Evolutionary conservation across 2,888 invertebrate genomes (phyloP).

Genomic region (Thecocarcelia acutangulata): DNA sequence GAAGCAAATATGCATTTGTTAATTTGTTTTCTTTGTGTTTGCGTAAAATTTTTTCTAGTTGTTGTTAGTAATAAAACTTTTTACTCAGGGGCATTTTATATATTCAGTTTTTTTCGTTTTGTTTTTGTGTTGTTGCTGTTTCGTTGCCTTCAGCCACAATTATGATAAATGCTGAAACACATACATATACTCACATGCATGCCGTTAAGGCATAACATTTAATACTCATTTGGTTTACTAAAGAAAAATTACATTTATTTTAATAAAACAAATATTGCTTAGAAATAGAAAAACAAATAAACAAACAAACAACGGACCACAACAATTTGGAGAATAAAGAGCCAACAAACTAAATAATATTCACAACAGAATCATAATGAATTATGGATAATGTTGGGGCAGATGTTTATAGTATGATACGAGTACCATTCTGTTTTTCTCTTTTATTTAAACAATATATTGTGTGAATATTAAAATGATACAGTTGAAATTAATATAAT

Average conservation of each 20-base stretch:
- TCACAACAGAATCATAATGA: too few species aligned
- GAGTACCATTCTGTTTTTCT: too few species aligned
- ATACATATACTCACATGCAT: slow-evolving; percentile 15
- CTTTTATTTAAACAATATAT: too few species aligned
- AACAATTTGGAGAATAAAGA: slow-evolving; percentile 9
- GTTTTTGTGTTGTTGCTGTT: slow-evolving; percentile 21
- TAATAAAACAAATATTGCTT: slow-evolving; percentile 15
- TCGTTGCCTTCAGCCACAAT: slow-evolving; percentile 42
- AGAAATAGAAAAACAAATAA: not conserved
- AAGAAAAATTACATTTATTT: slow-evolving; percentile 13
- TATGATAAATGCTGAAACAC: slow-evolving; percentile 56
- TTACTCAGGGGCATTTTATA: slow-evolving; percentile 10
- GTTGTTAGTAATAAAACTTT: slow-evolving; percentile 36
- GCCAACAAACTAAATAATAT: not conserved
- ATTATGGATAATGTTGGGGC: too few species aligned
- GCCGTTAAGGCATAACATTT: slow-evolving; percentile 27
- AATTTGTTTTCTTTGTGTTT: slow-evolving; percentile 20
- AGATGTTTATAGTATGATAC: too few species aligned
- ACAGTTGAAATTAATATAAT: too few species aligned
- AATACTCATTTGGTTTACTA: not conserved
- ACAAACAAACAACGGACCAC: not conserved
- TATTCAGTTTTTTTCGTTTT: not conserved
- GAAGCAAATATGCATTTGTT: not conserved
- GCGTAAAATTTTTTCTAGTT: slow-evolving; percentile 3
- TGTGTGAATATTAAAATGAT: not conserved